A percentile compares a stretch with the other conserved stretches of the same genome.
Evolutionary conservation across 2,797 vertebrate species (phyloP).

Genomic region (Halcyon smyrnensis): DNA sequence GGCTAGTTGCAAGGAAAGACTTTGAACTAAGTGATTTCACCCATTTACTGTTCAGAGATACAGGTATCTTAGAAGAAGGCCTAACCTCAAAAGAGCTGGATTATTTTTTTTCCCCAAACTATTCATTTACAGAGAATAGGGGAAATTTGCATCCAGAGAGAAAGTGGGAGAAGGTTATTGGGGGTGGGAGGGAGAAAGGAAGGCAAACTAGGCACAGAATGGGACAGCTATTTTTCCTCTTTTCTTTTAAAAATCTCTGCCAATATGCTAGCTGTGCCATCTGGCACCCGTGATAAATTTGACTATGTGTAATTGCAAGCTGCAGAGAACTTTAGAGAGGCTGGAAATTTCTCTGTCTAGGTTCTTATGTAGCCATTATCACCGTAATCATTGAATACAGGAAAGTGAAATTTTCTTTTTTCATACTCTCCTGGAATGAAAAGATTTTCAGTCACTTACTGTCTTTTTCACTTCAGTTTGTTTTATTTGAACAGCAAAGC

Average conservation of each 20-base stretch:
- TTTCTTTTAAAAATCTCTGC: slow-evolving; percentile 56
- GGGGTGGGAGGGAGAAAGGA: slow-evolving; percentile 33
- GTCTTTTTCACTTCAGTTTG: neutral
- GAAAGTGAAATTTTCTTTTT: slow-evolving; percentile 33
- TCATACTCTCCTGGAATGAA: neutral
- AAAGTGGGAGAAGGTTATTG: slow-evolving; percentile 40
- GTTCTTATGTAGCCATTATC: slow-evolving; percentile 53
- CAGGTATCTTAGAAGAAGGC: neutral
- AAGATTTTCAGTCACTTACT: neutral
- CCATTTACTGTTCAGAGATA: neutral
- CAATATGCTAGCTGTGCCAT: slow-evolving; percentile 60
- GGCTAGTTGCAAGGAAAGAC: neutral
- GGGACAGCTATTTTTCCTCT: slow-evolving; percentile 60
- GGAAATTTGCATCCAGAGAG: neutral
- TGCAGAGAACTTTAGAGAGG: slow-evolving; percentile 66
- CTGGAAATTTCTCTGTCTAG: slow-evolving; percentile 59
- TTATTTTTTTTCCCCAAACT: neutral
- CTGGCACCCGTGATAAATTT: slow-evolving; percentile 69
- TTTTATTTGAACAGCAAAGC: slow-evolving; percentile 17
- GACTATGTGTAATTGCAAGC: slow-evolving; percentile 63
- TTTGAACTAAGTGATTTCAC: neutral
- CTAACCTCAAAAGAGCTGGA: neutral
- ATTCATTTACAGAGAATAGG: neutral
- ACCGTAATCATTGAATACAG: slow-evolving; percentile 45
- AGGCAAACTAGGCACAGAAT: slow-evolving; percentile 27